Evolutionary conservation across 2,797 vertebrate species (phyloP).

Genomic region (Lateolabrax maculatus): DNA sequence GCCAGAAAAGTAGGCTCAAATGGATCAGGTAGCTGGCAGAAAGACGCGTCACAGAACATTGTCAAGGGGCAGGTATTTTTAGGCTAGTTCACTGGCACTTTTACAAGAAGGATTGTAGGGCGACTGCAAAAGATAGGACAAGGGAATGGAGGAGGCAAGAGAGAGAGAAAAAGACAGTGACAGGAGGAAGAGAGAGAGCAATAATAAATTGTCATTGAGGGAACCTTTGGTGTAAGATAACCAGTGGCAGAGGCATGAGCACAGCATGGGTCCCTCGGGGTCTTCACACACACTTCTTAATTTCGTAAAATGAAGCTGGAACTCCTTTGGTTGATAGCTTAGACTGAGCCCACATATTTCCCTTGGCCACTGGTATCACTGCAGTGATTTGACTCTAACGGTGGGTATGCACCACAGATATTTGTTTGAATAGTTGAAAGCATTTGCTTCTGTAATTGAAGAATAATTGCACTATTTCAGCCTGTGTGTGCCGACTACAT

Average conservation of each 20-base stretch:
- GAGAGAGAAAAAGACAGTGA: conserved; percentile 37
- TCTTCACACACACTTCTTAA: conserved; percentile 63
- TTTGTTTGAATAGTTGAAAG: conserved; percentile 26
- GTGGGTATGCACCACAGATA: conserved; percentile 7
- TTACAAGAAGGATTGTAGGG: conserved; percentile 80
- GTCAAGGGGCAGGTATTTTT: conserved; percentile 84
- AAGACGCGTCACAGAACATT: conserved; percentile 73
- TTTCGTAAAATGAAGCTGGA: conserved; percentile 58
- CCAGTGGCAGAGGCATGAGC: conserved; percentile 71
- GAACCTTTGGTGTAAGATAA: conserved; percentile 84
- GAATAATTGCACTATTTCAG: conserved; percentile 7
- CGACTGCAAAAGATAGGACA: conserved; percentile 66
- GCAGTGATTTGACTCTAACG: conserved; percentile 32
- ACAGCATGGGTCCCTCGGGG: conserved; percentile 53
- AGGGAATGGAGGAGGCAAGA: conserved; percentile 45
- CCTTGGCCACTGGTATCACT: conserved; percentile 41
- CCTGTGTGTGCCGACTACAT: background rate
- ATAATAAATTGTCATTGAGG: conserved; percentile 83
- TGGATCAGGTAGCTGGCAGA: conserved; percentile 80
- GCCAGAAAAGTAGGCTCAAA: conserved; percentile 74
- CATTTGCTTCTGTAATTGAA: conserved; percentile 28
- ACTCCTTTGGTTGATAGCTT: conserved; percentile 58
- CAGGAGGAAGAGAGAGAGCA: conserved; percentile 42
- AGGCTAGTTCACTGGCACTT: conserved; percentile 80
- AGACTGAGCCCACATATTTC: conserved; percentile 41